Evolutionary conservation across 2,113 vertebrate species (phyloP).

Genomic region (Leucopsar rothschildi): DNA sequence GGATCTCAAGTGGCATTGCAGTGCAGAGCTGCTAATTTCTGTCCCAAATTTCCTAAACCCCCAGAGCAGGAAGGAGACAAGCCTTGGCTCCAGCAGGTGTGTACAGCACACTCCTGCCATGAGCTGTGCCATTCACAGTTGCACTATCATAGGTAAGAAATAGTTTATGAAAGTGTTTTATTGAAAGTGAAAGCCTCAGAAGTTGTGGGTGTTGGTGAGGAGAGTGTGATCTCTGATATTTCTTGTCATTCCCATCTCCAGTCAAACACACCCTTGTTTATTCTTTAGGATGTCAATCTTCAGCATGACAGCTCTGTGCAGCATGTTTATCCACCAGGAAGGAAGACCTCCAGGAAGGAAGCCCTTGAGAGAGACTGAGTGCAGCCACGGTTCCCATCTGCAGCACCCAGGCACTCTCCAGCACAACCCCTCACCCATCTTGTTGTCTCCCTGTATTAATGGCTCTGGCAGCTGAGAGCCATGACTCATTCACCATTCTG

Average conservation of each 20-base stretch:
- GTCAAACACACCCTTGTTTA: neutral
- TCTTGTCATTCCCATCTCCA: neutral
- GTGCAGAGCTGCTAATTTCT: neutral
- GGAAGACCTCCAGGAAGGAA: neutral
- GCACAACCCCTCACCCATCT: neutral
- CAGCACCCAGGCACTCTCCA: rapidly evolving
- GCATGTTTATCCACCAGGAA: neutral
- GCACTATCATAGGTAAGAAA: neutral
- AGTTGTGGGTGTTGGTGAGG: neutral
- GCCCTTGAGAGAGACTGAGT: neutral
- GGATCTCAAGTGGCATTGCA: neutral
- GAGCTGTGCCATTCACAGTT: rapidly evolving
- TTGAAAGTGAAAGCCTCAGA: neutral
- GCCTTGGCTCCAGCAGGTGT: neutral
- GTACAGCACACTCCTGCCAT: rapidly evolving
- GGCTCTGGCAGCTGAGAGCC: neutral
- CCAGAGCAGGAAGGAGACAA: neutral
- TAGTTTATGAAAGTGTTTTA: neutral
- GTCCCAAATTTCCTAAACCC: neutral
- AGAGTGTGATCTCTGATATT: neutral
- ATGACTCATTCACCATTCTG: neutral
- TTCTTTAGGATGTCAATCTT: neutral
- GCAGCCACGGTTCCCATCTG: neutral
- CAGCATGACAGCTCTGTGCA: neutral
- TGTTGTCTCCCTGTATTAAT: neutral